phyloP scores from a whole-genome alignment of 2,888 invertebrate genomes.

The Steromphala cineraria region DNA sequence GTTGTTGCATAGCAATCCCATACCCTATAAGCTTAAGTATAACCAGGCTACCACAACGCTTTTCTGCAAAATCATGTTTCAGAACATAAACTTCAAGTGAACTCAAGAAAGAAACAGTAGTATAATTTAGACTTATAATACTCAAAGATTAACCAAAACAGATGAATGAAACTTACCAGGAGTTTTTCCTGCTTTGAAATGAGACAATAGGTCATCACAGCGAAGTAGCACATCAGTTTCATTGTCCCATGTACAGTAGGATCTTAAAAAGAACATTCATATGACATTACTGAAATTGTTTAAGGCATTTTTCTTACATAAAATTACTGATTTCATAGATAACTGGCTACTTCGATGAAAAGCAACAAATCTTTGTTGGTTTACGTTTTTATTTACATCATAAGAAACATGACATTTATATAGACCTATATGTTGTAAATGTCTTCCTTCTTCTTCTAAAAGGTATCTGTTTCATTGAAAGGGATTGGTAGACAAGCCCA shows the following conservation, averaged over 20 bases:
- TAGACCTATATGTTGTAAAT: too few relatives aligned
- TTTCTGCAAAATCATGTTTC: too few relatives aligned
- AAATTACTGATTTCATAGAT: not conserved
- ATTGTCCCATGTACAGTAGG: constrained; percentile 87
- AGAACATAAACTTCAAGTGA: not conserved
- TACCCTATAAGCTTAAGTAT: too few relatives aligned
- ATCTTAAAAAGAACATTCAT: constrained; percentile 55
- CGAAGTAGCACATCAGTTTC: constrained; percentile 94
- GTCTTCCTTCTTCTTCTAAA: too few relatives aligned
- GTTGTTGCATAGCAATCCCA: too few relatives aligned
- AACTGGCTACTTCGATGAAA: not conserved
- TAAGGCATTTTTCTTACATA: not conserved
- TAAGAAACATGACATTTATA: not conserved
- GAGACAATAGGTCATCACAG: constrained; percentile 92
- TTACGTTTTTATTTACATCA: not conserved
- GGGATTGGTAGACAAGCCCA: too few relatives aligned
- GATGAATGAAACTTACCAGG: constrained; percentile 81
- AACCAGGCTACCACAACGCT: too few relatives aligned
- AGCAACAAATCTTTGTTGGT: not conserved
- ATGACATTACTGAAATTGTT: not conserved
- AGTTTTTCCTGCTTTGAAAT: constrained; percentile 92
- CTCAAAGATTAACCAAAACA: not conserved
- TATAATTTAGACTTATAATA: not conserved
- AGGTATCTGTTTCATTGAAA: too few relatives aligned
- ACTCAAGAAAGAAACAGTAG: not conserved